Evolutionary conservation across 2,113 vertebrate species (phyloP), one percentile per base, ranked within the genome.

Genomic region (Brachirus orientalis): DNA sequence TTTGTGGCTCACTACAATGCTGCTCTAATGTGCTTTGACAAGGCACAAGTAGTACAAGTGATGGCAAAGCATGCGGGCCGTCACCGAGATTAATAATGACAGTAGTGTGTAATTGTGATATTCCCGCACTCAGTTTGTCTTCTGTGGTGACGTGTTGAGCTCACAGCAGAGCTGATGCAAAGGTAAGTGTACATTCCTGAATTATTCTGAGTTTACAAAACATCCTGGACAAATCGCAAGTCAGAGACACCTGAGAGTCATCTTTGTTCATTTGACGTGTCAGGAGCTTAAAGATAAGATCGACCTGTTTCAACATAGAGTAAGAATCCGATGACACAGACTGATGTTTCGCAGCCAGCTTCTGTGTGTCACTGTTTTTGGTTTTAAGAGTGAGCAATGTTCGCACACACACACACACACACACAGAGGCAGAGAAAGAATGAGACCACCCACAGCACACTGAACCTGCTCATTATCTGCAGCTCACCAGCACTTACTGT

Each of bases 11-110:
- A 0, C 35, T 1, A 87, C 80, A 90, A 85, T 80, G 80, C 71
- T 50, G 33, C 63, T 67, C 74, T 83, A 84, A 87, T 72, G 35
- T 65, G 77, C 76, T 87, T 80, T 75, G 80, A 87, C 82, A 80
- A 77, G 86, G 52, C 57, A 17, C 17, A 38, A 69, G 56, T 33
- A 33, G 46, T 40, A 69, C 74, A 74, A 69, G 61, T 8, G 12
- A 75, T 14, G 47, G 62, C 20, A 45, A 56, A 52, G 72, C 69
- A 54, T 74, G 55, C 36, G 58, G 43, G 48, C 51, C 72, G 80
- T 82, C 87, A 74, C 44, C 54, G 62, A 84, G 59, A 80, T 82
- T 79, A 79, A 86, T 74, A 68, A 78, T 47, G 68, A 74, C 80
- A 48, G 58, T 0, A 1, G 10, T 17, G 28, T 54, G 60, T 55